These are phyloP conservation scores for Stegana nigrithorax DNA, from an alignment of 2,888 invertebrate species.

Conservation along the genomic window DNA sequence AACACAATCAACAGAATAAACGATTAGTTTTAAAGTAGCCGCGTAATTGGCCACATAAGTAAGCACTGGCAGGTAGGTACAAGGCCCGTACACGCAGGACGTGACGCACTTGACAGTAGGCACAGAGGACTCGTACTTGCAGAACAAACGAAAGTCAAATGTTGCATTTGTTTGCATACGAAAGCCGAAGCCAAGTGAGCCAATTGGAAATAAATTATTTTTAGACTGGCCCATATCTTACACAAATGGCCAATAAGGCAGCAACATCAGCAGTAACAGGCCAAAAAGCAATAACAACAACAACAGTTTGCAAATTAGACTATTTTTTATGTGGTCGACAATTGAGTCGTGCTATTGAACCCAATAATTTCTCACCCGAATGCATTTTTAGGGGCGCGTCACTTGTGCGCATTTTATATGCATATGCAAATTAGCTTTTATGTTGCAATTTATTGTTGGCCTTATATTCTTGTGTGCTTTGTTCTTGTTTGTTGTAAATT, in stretches of 20 bases:
- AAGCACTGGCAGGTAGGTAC: neutral
- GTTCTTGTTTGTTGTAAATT: too few species aligned
- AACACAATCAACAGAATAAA: neutral
- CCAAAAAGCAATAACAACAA: neutral
- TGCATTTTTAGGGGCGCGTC: neutral
- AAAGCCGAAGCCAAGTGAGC: slow-evolving; percentile 11
- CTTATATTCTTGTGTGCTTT: neutral
- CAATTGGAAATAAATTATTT: slow-evolving; percentile 48
- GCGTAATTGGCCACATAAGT: slow-evolving; percentile 4
- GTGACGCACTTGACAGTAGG: too few species aligned
- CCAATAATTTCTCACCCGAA: slow-evolving; percentile 35
- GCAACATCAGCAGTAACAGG: slow-evolving; percentile 1
- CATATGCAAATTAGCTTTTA: neutral
- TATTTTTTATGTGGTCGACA: too few species aligned
- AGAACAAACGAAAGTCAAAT: slow-evolving; percentile 19
- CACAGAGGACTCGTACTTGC: slow-evolving; percentile 38
- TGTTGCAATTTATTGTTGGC: neutral
- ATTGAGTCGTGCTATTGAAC: slow-evolving; percentile 59
- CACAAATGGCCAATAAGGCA: neutral
- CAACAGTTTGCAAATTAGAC: neutral
- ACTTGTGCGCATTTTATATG: neutral
- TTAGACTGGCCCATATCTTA: slow-evolving; percentile 32
- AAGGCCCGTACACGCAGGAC: neutral
- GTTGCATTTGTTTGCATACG: slow-evolving; percentile 54
- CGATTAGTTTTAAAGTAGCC: slow-evolving; percentile 10